Base-by-base conservation (phyloP, 2,888 invertebrate species). In the Himalopsyche anomala region DNA sequence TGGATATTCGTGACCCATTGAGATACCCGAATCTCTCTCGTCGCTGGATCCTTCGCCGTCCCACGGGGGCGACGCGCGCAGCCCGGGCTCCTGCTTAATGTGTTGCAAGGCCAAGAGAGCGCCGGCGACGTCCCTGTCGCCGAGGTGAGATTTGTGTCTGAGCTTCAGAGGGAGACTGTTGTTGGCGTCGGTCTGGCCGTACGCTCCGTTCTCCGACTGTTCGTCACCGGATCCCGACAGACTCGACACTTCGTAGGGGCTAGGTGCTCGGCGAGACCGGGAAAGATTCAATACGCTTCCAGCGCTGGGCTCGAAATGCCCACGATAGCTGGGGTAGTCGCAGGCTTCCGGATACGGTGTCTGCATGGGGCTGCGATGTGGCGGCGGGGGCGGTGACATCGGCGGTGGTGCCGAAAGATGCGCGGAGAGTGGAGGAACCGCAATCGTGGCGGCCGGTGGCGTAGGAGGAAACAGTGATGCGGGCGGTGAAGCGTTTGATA, bases 1-100 rank as follows among this genome's bases (percentile, higher is more conserved):
- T 90, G 93, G 91, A 93, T 93, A 96, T 89, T 96, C 96, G 11
- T 94, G 95, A 3, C 96, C 97, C 85, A 97, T 92, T 0, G 97
- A 97, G 89, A 98, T 98, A 8, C 98, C 98, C 0, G 97, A 97
- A 90, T 98, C 98, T 9, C 98, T 93, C 91, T 98, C 98, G 91
- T 98, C 98, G 90, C 97, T 97, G 85, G 97, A 97, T 51, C 97
- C 97, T 90, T 98, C 97, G 51, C 96, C 97, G 91, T 97, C 97
- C 96, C 97, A 97, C 0, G 97, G 96, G 5, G 96, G 96, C 15
- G 97, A 96, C 19, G 96, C 96, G 74, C 96, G 93, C 82, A 95
- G 95, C 40, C 95, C 96, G 0, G 97, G 97, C 91, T 97, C 97
- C 90, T 97, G 97, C 91, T 97, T 97, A 90, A 97, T 96, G 90